Evolutionary conservation across 2,113 vertebrate species (phyloP).

Genomic region (Tragelaphus imberbis): DNA sequence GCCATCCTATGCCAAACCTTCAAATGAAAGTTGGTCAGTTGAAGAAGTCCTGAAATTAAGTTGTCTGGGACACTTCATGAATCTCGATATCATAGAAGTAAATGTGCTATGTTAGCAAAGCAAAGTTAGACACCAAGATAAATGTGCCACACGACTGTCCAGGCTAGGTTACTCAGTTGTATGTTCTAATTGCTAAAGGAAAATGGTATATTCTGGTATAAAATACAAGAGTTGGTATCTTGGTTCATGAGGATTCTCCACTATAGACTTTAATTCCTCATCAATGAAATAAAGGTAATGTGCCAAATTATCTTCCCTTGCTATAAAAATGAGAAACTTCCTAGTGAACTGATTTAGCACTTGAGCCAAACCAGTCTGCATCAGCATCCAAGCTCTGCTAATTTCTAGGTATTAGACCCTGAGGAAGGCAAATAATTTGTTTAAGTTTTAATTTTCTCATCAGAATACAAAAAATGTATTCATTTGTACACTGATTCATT

Average conservation of each 20-base stretch:
- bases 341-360: background rate
- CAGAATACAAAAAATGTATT: background rate
- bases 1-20: background rate
- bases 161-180: background rate
- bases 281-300: background rate
- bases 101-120: background rate
- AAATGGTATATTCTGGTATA: background rate
- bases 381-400: background rate
- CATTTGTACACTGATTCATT: background rate
- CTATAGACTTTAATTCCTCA: background rate
- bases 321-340: background rate
- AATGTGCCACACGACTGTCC: background rate
- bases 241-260: background rate
- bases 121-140: background rate
- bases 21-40: background rate
- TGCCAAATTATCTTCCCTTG: background rate
- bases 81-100: background rate
- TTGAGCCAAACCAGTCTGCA: background rate
- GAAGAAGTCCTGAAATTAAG: constrained; percentile 19
- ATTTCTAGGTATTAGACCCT: background rate
- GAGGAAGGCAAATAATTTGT: background rate
- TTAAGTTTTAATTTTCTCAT: background rate
- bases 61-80: constrained; percentile 13
- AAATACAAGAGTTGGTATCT: background rate
- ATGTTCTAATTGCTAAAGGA: background rate